phyloP scores from a whole-genome alignment of 2,888 invertebrate species.

The Lasiommata megera region DNA sequence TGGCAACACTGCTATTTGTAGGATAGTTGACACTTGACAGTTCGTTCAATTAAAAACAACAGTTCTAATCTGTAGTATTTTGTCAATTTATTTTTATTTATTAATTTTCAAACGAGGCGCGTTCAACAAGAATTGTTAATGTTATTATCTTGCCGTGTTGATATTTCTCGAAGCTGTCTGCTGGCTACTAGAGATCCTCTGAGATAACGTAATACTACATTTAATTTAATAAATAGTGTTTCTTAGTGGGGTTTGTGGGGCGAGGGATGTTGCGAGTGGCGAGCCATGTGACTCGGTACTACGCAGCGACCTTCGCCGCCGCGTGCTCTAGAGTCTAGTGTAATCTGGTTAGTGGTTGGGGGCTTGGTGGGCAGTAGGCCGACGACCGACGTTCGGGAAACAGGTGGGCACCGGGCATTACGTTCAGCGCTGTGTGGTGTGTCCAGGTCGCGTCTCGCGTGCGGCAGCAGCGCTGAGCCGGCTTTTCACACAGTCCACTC shows the following conservation, averaged over 20 bases:
- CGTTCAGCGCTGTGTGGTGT: conserved; percentile 24
- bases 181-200: conserved; percentile 10
- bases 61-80: background rate
- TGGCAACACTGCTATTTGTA: background rate
- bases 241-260: conserved; percentile 7
- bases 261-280: conserved; percentile 21
- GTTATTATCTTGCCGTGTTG: conserved; percentile 10
- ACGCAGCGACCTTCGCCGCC: conserved; percentile 34
- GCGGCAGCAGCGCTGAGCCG: conserved; percentile 19
- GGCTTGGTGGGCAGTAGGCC: conserved; percentile 10
- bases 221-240: conserved; percentile 27
- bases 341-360: conserved; percentile 46
- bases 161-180: conserved; percentile 12
- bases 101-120: conserved; percentile 32
- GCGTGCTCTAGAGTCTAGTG: conserved; percentile 36
- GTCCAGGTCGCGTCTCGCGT: conserved; percentile 17
- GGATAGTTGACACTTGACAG: background rate
- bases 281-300: conserved; percentile 30
- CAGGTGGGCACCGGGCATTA: background rate
- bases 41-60: background rate
- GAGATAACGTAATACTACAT: conserved; percentile 23
- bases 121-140: conserved; percentile 20
- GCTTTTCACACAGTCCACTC: background rate
- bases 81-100: background rate
- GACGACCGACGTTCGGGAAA: conserved; percentile 31